Evolutionary conservation across 2,888 invertebrate genomes (phyloP), one percentile per base, ranked within the genome.

Genomic region (Terebella lapidaria): DNA sequence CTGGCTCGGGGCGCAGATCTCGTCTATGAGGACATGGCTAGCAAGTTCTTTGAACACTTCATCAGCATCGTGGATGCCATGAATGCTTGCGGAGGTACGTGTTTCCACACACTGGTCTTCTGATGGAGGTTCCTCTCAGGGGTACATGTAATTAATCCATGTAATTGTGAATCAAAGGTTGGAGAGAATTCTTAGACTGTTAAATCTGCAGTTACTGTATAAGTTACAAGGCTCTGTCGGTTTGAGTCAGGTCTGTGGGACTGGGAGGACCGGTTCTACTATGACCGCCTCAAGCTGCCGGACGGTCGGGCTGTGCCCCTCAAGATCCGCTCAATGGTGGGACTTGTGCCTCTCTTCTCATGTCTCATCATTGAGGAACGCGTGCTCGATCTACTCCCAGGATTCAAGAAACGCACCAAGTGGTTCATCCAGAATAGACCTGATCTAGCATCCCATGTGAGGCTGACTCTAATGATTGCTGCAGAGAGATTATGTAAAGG

Each of bases 21-120:
- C 15, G 70, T 73, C 27, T 81, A 79, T 64, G 78, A 78, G 54
- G 80, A 80, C 66, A 76, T 79, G 75, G 79, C 80, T 57, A 73
- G 74, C 66, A 78, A 78, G 65, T 80, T 78, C 71, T 78, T 81
- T 59, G 76, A 78, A 57, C 79, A 80, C 66, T 80, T 79, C 60
- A 69, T 79, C 27, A 67, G 72, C 58, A 80, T 81, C 58, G 71
- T 73, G 26, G 77, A 79, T 60, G 77, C 78, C 42, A 77, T 80
- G 65, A 80, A 79, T 66, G 47, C 24, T n/a, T 18, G 18, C 10
- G 35, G 35, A 35, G 35, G n/a, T n/a, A n/a, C n/a, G n/a, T n/a
- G n/a, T n/a, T n/a, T n/a, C n/a, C n/a, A n/a, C n/a, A n/a, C n/a
- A n/a, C n/a, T n/a, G n/a, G n/a, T n/a, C n/a, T n/a, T n/a, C n/a